These are phyloP conservation scores for Oreochromis spilurus DNA, from an alignment of 2,113 vertebrate genomes.

Conservation along the genomic window DNA sequence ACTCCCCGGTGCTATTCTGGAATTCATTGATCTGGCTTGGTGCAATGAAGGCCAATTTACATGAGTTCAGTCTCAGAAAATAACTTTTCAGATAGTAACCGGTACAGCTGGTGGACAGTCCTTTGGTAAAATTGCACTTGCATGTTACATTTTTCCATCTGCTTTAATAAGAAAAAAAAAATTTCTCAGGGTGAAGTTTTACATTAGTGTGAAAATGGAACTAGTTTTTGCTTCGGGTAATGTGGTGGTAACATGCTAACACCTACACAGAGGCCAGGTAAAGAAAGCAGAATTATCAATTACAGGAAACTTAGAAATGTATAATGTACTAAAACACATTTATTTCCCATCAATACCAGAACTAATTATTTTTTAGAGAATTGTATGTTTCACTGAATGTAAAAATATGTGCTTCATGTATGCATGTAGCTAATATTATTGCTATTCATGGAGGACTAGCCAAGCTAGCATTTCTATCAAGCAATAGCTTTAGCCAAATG, in stretches of 20 bases:
- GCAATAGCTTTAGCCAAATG: not conserved
- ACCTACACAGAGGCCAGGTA: not conserved
- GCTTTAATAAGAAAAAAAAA: not conserved
- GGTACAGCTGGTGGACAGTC: not conserved
- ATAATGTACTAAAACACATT: not conserved
- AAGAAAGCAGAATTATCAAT: not conserved
- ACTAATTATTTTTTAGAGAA: not conserved
- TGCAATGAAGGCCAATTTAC: conserved; percentile 6
- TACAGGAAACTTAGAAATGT: not conserved
- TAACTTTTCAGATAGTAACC: not conserved
- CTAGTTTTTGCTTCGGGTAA: not conserved
- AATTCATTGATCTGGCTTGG: conserved; percentile 27
- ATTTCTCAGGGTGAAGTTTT: not conserved
- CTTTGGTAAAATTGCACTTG: not conserved
- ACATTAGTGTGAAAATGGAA: not conserved
- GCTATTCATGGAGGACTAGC: not conserved
- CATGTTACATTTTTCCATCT: not conserved
- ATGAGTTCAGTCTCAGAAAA: conserved; percentile 3
- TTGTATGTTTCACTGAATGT: not conserved
- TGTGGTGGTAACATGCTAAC: not conserved
- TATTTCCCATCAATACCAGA: not conserved
- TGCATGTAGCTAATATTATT: not conserved
- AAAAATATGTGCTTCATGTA: not conserved
- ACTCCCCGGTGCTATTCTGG: conserved; percentile 36
- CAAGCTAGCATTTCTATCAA: not conserved